These are phyloP conservation scores for Drosophila phalerata DNA, from an alignment of 2,888 invertebrate species.

Conservation along the genomic window DNA sequence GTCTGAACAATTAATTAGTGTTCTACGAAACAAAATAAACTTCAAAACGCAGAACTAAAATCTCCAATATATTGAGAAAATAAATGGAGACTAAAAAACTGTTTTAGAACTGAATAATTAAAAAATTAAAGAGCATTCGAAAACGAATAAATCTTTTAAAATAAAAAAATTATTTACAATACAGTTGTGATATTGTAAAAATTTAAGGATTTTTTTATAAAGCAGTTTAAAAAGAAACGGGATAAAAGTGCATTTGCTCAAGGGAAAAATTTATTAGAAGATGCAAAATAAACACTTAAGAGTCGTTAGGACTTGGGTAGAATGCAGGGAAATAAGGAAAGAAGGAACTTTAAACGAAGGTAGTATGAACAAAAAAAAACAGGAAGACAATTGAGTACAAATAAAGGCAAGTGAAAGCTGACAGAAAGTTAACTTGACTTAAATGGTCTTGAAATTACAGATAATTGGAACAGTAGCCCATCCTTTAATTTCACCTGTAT, in stretches of 20 bases:
- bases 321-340: no score
- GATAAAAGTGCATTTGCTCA: neutral
- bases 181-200: neutral
- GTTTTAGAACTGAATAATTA: no score
- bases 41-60: neutral
- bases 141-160: no score
- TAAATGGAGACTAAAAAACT: no score
- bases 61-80: neutral
- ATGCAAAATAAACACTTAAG: no score
- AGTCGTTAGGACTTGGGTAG: no score
- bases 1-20: neutral
- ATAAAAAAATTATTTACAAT: no score
- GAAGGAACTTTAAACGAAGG: neutral
- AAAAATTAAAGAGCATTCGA: no score
- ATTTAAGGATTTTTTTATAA: neutral
- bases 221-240: neutral
- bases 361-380: neutral
- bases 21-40: neutral
- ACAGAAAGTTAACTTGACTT: neutral
- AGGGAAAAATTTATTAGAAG: neutral
- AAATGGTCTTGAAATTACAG: neutral
- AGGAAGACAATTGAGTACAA: neutral
- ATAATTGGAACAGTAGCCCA: neutral
- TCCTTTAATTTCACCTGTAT: no score
- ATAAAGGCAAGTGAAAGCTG: slow-evolving; percentile 12